Evolutionary conservation across 2,888 invertebrate species (phyloP).

Genomic region (Leistus spinibarbis): DNA sequence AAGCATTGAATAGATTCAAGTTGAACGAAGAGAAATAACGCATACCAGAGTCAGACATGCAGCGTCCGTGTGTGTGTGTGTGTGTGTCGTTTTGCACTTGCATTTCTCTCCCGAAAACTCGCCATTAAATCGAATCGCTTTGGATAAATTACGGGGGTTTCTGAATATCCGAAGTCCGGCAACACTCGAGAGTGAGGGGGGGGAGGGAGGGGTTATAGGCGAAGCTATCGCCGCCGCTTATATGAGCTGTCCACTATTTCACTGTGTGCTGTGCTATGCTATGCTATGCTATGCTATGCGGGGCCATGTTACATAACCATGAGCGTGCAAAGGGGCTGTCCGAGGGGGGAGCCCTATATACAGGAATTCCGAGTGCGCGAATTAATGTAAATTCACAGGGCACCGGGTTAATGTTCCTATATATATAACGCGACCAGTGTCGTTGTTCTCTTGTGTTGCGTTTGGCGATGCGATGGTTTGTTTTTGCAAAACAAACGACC

Average conservation of each 20-base stretch:
- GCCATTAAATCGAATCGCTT: constrained; percentile 37
- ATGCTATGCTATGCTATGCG: neutral
- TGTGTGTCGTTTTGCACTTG: constrained; percentile 13
- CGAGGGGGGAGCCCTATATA: neutral
- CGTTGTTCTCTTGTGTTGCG: neutral
- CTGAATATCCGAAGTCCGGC: constrained; percentile 22
- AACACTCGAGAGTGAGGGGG: too few species aligned
- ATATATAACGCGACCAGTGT: neutral
- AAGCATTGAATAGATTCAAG: neutral
- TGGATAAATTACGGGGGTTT: constrained; percentile 33
- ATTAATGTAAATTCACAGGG: neutral
- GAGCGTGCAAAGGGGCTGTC: neutral
- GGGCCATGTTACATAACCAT: constrained; percentile 1
- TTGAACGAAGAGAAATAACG: neutral
- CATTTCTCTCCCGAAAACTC: constrained; percentile 29
- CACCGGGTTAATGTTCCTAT: neutral
- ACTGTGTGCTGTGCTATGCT: neutral
- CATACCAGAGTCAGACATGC: neutral
- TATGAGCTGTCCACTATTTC: constrained; percentile 5
- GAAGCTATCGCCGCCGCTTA: neutral
- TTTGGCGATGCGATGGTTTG: neutral
- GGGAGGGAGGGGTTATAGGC: neutral
- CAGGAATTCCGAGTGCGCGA: neutral
- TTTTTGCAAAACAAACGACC: neutral
- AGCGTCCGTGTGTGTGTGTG: neutral